phyloP scores from a whole-genome alignment of 1,140 invertebrate species.

The Drosophila ohnishii region DNA sequence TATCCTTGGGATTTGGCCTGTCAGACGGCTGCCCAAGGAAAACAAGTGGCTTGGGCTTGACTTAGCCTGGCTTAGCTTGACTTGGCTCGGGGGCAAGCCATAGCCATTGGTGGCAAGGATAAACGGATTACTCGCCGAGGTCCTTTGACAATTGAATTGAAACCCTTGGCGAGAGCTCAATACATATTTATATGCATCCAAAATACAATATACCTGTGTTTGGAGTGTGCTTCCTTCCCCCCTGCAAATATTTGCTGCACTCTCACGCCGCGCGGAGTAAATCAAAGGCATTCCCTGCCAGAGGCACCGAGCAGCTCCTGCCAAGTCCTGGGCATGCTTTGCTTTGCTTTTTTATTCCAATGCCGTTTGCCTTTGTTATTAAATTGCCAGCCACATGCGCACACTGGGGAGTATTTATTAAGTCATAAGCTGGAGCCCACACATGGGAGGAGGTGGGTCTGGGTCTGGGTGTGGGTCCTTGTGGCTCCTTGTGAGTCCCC shows the following conservation, averaged over 20 bases:
- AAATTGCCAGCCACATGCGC: conserved; percentile 77
- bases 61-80: background rate
- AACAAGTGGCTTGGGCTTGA: conserved; percentile 6
- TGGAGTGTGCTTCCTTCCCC: background rate
- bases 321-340: background rate
- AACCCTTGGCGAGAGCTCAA: background rate
- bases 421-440: conserved; percentile 61
- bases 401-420: conserved; percentile 75
- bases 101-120: conserved; percentile 5
- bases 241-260: conserved; percentile 2
- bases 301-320: background rate
- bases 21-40: conserved; percentile 3
- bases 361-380: conserved; percentile 76
- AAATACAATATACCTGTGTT: background rate
- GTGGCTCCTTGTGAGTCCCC: conserved; percentile 1
- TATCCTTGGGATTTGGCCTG: conserved; percentile 1
- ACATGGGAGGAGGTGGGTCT: background rate
- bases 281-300: conserved; percentile 24
- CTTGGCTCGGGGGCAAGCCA: background rate
- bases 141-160: conserved; percentile 18
- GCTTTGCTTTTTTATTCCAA: conserved; percentile 12
- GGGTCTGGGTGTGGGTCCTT: background rate
- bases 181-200: no score
- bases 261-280: conserved; percentile 14
- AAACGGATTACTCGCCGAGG: conserved; percentile 4